Conservation (phyloP, 2,888 invertebrate species). For the Thera obeliscata region DNA sequence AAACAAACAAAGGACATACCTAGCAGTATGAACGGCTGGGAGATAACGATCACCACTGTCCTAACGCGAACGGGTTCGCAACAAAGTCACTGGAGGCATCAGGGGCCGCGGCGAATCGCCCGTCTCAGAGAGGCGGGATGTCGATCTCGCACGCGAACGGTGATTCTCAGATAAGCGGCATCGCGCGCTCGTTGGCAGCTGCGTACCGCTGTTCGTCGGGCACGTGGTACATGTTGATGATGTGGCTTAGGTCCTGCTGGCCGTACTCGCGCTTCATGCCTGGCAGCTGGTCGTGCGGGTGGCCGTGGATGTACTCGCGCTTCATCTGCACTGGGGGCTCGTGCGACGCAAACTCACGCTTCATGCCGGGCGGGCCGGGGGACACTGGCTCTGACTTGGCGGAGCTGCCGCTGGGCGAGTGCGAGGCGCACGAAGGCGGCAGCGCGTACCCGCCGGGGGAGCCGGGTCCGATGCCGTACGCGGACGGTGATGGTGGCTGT, state of each 20-base stretch:
- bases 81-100: conserved; percentile 68
- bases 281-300: conserved; percentile 73
- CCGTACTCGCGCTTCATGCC: conserved; percentile 90
- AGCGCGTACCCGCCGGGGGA: conserved; percentile 86
- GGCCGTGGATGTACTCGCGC: conserved; percentile 80
- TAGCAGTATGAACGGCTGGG: conserved; percentile 76
- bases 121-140: conserved; percentile 86
- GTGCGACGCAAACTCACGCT: conserved; percentile 81
- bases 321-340: conserved; percentile 81
- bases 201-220: conserved; percentile 86
- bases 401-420: conserved; percentile 94
- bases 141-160: conserved; percentile 87
- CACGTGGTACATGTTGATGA: conserved; percentile 88
- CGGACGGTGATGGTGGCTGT: conserved; percentile 88
- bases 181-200: conserved; percentile 85
- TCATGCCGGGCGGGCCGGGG: conserved; percentile 87
- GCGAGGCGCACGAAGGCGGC: conserved; percentile 88
- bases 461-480: conserved; percentile 86
- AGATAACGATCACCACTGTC: conserved; percentile 79
- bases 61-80: conserved; percentile 65
- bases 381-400: conserved; percentile 96
- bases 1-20: conserved; percentile 82
- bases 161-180: conserved; percentile 87
- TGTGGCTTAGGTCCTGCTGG: conserved; percentile 86
- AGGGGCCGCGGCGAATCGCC: conserved; percentile 78